phyloP scores from a whole-genome alignment of 2,888 invertebrate species.

The Platerodrilus igneus region DNA sequence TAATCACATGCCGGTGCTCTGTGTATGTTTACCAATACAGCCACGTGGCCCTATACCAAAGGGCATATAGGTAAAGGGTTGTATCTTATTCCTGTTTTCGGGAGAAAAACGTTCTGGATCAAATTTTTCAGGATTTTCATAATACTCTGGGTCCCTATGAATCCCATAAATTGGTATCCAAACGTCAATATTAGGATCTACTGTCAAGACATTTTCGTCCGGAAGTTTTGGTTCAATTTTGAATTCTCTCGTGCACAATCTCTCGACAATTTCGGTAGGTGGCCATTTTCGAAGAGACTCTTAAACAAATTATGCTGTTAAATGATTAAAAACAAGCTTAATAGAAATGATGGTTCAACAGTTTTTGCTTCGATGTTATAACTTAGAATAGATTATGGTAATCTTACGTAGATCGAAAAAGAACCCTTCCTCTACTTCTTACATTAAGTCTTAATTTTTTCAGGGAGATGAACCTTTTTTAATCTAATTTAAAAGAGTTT shows the following conservation, averaged over 20 bases:
- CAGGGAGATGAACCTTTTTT: too few species aligned
- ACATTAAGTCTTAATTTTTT: too few species aligned
- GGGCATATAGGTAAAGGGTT: slow-evolving; percentile 50
- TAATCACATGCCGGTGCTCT: too few species aligned
- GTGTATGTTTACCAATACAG: slow-evolving; percentile 37
- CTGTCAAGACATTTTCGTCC: slow-evolving; percentile 15
- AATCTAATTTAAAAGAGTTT: too few species aligned
- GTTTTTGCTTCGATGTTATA: too few species aligned
- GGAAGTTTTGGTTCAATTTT: slow-evolving; percentile 37
- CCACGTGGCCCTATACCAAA: slow-evolving; percentile 48
- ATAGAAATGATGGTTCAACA: too few species aligned
- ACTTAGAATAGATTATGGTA: too few species aligned
- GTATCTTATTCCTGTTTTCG: slow-evolving; percentile 50
- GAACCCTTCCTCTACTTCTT: too few species aligned
- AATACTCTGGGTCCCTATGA: slow-evolving; percentile 53
- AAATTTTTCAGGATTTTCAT: slow-evolving; percentile 52
- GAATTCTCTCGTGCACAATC: slow-evolving; percentile 47
- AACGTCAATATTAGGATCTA: slow-evolving; percentile 33
- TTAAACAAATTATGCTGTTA: slow-evolving; percentile 28
- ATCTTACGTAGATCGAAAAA: too few species aligned
- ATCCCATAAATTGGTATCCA: slow-evolving; percentile 50
- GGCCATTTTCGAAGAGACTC: slow-evolving; percentile 52
- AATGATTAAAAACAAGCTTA: too few species aligned
- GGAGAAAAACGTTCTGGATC: slow-evolving; percentile 52
- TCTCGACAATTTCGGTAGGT: slow-evolving; percentile 47